Conservation (phyloP, 1,140 invertebrate species). For the Pseudomyrmex gracilis region DNA sequence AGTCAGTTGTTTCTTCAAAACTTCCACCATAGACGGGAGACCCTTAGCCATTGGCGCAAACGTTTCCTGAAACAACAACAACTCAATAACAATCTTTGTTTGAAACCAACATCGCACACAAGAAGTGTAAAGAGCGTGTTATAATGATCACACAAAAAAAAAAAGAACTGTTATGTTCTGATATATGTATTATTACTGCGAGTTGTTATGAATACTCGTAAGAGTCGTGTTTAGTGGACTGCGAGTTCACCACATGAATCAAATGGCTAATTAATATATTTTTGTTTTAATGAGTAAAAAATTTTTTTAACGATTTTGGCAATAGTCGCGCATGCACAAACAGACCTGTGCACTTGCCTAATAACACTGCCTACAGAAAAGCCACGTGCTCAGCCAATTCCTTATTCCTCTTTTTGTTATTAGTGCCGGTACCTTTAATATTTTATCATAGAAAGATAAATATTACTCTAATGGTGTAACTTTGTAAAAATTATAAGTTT, state of each 20-base stretch:
- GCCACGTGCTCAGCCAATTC: slow-evolving; percentile 79
- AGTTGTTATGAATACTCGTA: slow-evolving; percentile 46
- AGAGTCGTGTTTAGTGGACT: slow-evolving; percentile 49
- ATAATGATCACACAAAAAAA: slow-evolving; percentile 49
- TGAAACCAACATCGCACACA: neutral
- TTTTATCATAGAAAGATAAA: slow-evolving; percentile 69
- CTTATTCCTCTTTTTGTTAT: slow-evolving; percentile 79
- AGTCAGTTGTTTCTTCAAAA: slow-evolving; percentile 82
- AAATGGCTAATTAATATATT: slow-evolving; percentile 33
- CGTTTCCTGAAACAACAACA: slow-evolving; percentile 76
- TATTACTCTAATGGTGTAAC: slow-evolving; percentile 18
- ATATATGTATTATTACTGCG: slow-evolving; percentile 49
- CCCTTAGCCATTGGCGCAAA: slow-evolving; percentile 78
- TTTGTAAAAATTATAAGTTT: slow-evolving; percentile 40
- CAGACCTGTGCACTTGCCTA: slow-evolving; percentile 79
- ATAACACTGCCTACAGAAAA: slow-evolving; percentile 81
- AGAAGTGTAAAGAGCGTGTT: slow-evolving; percentile 38
- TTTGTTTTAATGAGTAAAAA: neutral
- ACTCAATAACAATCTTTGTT: slow-evolving; percentile 14
- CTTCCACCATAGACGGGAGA: slow-evolving; percentile 80
- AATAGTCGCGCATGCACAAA: slow-evolving; percentile 75
- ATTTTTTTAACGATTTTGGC: slow-evolving; percentile 41
- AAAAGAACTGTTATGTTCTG: slow-evolving; percentile 56
- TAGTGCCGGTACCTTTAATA: slow-evolving; percentile 79
- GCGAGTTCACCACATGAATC: slow-evolving; percentile 38